Conservation (phyloP, 2,797 vertebrate genomes). For the Myotis myotis region DNA sequence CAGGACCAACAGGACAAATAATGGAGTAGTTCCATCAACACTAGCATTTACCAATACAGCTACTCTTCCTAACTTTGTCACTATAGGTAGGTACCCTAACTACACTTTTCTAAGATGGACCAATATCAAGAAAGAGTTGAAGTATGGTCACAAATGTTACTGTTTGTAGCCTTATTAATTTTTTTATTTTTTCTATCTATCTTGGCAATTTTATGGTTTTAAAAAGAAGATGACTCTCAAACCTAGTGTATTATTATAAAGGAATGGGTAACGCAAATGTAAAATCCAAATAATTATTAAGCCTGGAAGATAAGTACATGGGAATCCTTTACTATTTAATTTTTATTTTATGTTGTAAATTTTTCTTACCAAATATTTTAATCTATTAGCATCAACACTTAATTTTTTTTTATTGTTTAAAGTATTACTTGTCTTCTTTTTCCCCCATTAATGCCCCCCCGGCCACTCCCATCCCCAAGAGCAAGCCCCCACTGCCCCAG, state of each 20-base stretch:
- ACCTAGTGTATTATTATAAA: neutral
- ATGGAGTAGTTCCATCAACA: neutral
- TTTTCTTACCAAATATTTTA: neutral
- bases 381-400: neutral
- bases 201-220: slow-evolving; percentile 9
- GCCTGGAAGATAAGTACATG: neutral
- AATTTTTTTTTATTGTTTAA: no score
- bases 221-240: neutral
- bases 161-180: neutral
- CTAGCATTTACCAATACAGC: neutral
- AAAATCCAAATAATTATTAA: neutral
- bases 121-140: neutral
- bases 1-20: neutral
- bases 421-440: no score
- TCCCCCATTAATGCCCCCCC: no score
- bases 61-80: neutral
- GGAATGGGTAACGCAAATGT: neutral
- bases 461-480: no score
- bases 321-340: neutral
- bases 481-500: no score
- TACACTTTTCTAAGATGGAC: neutral
- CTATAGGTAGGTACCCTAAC: neutral
- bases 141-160: neutral
- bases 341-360: neutral
- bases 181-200: neutral